Base-by-base conservation (phyloP, 1,140 invertebrate species). In the Aradophagus sp. region DNA sequence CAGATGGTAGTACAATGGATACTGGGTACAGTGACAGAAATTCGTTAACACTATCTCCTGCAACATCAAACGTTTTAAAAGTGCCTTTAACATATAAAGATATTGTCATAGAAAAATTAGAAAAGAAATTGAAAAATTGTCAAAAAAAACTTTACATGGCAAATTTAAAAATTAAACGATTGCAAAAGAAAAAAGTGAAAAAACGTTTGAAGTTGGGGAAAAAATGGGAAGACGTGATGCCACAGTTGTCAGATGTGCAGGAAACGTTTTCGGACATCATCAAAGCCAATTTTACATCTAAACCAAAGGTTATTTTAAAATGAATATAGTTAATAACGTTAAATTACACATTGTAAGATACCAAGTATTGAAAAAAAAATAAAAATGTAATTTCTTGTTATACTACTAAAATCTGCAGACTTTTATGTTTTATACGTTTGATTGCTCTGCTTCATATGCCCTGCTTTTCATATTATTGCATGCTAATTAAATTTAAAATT, bases 281-380 rank as follows among this genome's bases (percentile, higher is more conserved):
- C 1, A 42, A 15, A 8, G 14, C 15, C 13, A 42, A 42, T n/a
- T 42, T 42, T 42, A n/a, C n/a, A 10, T 17, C 10, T n/a, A 39
- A 39, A 23, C 12, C 36, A 20, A 2, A 39, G 19, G 36, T 39
- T 5, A 23, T 4, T 23, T 23, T 8, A 35, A 14, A 35, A 31
- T 31, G 29, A 5, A 31, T 31, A 10, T 23, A 23, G 8, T 23
- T 5, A 31, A 5, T 31, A 8, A 31, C 4, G 4, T 8, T 10
- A 31, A 31, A 6, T 31, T 31, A 11, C 3, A 10, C 5, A 31
- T 10, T 39, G 36, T 20, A 11, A 12, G 23, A 5, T 10, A 23
- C 20, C n/a, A 20, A 20, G 7, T 39, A 20, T 5, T 39, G 80
- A n/a, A 80, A 8, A n/a, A 55, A 1, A 74, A 75, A 34, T 82